Base-by-base conservation (phyloP, 1,140 invertebrate species). In the Penaeus japonicus region DNA sequence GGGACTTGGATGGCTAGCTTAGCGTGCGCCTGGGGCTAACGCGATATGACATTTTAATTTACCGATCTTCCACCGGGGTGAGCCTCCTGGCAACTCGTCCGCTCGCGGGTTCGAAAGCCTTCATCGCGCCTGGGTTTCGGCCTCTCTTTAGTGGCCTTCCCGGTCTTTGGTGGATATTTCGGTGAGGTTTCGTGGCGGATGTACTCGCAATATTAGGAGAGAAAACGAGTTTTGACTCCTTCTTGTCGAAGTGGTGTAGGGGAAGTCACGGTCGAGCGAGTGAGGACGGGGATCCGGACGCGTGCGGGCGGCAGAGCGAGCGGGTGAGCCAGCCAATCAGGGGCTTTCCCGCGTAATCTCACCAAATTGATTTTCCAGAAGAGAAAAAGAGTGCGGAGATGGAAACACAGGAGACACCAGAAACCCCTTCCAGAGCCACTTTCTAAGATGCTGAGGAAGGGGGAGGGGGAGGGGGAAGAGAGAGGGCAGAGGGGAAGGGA, bases 11-110 rank as follows among this genome's bases (percentile, higher is more conserved):
- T 88, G 86, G 86, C 86, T 88, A 88, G 86, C 86, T 88, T 88
- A 88, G 86, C 86, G 86, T 88, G 86, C 86, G 86, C 79, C 86
- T 88, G 86, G 86, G 86, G 86, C 86, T 88, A 88, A 88, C 86
- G 86, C 86, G 86, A 88, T 88, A 88, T 88, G 86, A 88, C 86
- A 88, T 88, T 88, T 88, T 88, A 88, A 88, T 88, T 88, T 88
- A 88, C 79, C 78, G 79, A 83, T 83, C 86, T 88, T 88, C 86
- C 86, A 55, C 86, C 77, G 82, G 86, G 83, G 86, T 88, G 86
- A 88, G 86, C 86, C 86, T 88, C 82, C 86, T 88, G 86, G 79
- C 86, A 88, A 88, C 86, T 81, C 86, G 86, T 88, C 53, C 86
- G 79, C 30, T 35, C 39, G 39, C 39, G 39, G 39, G 39, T 47